Conservation (phyloP, 1,140 invertebrate species). For the Hyphantria cunea region DNA sequence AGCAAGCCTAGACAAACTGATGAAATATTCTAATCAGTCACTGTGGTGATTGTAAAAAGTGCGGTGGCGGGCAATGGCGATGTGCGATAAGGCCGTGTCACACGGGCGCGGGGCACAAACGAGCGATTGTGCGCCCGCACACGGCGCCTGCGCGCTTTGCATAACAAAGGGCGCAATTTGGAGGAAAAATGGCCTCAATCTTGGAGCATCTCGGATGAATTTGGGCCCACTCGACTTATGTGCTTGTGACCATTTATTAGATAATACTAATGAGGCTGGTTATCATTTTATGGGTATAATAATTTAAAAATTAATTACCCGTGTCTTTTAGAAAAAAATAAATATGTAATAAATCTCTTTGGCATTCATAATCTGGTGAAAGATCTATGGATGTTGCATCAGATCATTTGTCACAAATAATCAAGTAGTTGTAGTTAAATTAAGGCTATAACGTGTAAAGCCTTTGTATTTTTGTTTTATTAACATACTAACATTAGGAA, state of each 20-base stretch:
- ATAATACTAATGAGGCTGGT: conserved; percentile 37
- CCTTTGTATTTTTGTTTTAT: too few species aligned
- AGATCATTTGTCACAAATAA: not conserved
- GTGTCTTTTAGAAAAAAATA: too few species aligned
- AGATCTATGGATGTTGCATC: not conserved
- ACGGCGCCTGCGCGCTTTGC: conserved; percentile 74
- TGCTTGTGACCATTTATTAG: conserved; percentile 43
- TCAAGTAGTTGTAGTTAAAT: not conserved
- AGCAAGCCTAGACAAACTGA: conserved; percentile 48
- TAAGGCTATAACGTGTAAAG: too few species aligned
- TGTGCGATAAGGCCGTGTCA: conserved; percentile 64
- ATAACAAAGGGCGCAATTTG: conserved; percentile 80
- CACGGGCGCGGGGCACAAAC: conserved; percentile 55
- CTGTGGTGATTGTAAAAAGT: conserved; percentile 51
- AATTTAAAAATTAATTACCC: not conserved
- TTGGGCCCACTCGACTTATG: conserved; percentile 47
- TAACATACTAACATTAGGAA: too few species aligned
- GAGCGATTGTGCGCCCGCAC: conserved; percentile 66
- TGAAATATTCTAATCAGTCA: conserved; percentile 75
- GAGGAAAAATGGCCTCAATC: conserved; percentile 76
- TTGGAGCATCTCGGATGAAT: conserved; percentile 57
- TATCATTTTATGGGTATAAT: not conserved
- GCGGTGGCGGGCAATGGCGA: conserved; percentile 54
- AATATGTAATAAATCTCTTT: too few species aligned
- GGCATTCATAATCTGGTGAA: not conserved